These are phyloP conservation scores for Archocentrus centrarchus DNA, from an alignment of 2,113 vertebrate species.

Conservation along the genomic window DNA sequence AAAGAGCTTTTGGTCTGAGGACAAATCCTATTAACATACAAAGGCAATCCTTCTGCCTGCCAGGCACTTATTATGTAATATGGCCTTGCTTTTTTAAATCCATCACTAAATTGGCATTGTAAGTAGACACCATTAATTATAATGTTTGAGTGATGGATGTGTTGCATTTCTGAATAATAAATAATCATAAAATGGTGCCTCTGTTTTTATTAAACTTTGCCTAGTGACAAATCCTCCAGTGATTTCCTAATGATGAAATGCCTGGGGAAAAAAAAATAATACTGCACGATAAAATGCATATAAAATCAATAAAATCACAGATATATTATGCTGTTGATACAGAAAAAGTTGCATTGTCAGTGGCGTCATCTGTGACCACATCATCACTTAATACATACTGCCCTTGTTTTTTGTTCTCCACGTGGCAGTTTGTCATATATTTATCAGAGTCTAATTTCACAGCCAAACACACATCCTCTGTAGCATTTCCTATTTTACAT, in stretches of 20 bases:
- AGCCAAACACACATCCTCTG: conserved; percentile 21
- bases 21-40: conserved; percentile 73
- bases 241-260: conserved; percentile 15
- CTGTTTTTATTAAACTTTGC: conserved; percentile 34
- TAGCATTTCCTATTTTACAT: conserved; percentile 40
- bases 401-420: background rate
- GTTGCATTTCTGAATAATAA: conserved; percentile 40
- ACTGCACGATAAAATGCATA: background rate
- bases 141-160: conserved; percentile 41
- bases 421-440: background rate
- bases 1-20: conserved; percentile 56
- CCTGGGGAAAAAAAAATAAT: background rate
- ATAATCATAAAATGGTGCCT: conserved; percentile 7
- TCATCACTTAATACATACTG: background rate
- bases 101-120: conserved; percentile 35
- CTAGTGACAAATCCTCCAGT: background rate
- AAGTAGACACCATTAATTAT: conserved; percentile 37
- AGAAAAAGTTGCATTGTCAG: background rate
- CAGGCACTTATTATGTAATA: conserved; percentile 52
- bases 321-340: background rate
- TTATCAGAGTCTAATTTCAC: background rate
- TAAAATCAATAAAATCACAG: background rate
- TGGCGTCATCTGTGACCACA: background rate
- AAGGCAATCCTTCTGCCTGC: conserved; percentile 44
- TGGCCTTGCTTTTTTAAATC: conserved; percentile 33